phyloP scores from a whole-genome alignment of 2,888 invertebrate genomes.

The Nebria salina region DNA sequence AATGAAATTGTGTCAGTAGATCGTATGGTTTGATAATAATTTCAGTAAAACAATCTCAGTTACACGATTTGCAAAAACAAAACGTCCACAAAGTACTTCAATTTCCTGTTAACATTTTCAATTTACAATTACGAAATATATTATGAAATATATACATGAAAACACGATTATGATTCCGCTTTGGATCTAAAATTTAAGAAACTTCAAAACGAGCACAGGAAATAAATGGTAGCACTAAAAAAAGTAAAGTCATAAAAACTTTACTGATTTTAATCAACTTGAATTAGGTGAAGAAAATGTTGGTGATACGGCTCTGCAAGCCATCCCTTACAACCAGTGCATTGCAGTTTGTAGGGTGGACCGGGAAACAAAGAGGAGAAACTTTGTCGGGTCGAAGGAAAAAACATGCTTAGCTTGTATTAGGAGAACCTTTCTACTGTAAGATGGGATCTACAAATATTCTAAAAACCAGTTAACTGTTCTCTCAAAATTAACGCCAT shows the following conservation, averaged over 20 bases:
- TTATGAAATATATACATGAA: too few species aligned
- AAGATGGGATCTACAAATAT: conserved; percentile 34
- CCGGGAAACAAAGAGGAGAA: conserved; percentile 37
- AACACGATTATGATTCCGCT: too few species aligned
- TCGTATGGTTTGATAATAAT: neutral
- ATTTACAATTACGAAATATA: too few species aligned
- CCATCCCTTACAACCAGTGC: conserved; percentile 24
- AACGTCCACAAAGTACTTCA: neutral
- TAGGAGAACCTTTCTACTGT: conserved; percentile 12
- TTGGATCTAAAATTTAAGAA: neutral
- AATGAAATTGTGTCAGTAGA: neutral
- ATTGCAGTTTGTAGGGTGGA: conserved; percentile 26
- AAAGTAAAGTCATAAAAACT: neutral
- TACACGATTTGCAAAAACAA: neutral
- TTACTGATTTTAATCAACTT: neutral
- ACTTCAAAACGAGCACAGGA: neutral
- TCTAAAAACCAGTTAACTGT: conserved; percentile 37
- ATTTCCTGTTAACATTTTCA: too few species aligned
- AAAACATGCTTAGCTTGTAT: conserved; percentile 44
- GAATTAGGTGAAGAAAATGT: neutral
- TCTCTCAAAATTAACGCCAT: conserved; percentile 39
- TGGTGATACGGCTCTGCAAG: conserved; percentile 11
- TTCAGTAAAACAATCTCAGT: neutral
- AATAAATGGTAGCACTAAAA: neutral
- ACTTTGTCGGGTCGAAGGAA: conserved; percentile 30